phyloP scores from a whole-genome alignment of 2,797 vertebrate genomes.

The Cichlasoma orientale region DNA sequence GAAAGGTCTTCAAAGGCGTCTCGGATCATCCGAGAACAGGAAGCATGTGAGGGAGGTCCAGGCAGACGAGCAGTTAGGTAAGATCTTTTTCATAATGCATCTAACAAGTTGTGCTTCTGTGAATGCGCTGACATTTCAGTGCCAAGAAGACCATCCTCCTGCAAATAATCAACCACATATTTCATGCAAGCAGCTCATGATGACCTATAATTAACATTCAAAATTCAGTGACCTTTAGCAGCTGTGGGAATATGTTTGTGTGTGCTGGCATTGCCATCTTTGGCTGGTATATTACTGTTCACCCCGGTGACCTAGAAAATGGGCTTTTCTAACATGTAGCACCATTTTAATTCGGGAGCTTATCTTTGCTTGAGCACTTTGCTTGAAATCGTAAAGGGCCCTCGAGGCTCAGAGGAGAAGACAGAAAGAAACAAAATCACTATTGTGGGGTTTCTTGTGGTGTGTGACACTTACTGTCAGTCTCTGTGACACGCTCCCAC shows the following conservation, averaged over 20 bases:
- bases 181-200: neutral
- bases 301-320: neutral
- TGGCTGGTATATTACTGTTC: neutral
- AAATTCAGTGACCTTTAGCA: neutral
- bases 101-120: neutral
- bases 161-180: neutral
- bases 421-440: neutral
- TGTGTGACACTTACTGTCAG: neutral
- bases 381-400: neutral
- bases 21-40: neutral
- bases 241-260: neutral
- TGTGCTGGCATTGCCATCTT: neutral
- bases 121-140: neutral
- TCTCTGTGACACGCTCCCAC: neutral
- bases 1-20: neutral
- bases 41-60: neutral
- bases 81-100: neutral
- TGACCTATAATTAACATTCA: conserved; percentile 1
- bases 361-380: neutral
- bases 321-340: rapidly evolving
- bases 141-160: neutral
- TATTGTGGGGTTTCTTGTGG: neutral
- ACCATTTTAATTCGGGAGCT: neutral
- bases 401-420: neutral
- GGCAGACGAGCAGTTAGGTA: neutral